Conservation (phyloP, 2,797 vertebrate genomes). For the Onychomys leucogaster region DNA sequence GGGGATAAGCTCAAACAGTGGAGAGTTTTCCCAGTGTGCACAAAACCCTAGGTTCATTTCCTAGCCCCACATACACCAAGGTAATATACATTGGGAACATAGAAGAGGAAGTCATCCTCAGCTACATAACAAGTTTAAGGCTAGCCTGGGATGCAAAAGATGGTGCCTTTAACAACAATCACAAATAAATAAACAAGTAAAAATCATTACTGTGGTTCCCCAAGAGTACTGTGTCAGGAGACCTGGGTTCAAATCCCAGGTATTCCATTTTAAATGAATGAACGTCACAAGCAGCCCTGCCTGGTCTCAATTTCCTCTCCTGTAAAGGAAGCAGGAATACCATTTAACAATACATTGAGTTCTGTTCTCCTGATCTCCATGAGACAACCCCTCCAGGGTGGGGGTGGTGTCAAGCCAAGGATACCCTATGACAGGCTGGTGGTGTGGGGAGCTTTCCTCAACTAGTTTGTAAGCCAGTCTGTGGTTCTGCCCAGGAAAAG, state of each 20-base stretch:
- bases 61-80: too few species aligned
- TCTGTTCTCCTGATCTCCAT: not conserved
- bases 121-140: not conserved
- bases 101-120: not conserved
- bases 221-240: not conserved
- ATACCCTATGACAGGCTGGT: not conserved
- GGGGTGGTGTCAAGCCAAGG: not conserved
- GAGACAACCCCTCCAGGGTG: not conserved
- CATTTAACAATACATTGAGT: not conserved
- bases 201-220: not conserved
- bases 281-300: not conserved
- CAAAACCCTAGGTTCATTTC: not conserved
- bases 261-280: not conserved
- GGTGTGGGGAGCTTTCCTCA: slow-evolving; percentile 13
- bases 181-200: too few species aligned
- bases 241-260: not conserved
- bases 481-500: slow-evolving; percentile 69
- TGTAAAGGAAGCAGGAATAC: not conserved
- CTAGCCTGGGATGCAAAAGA: not conserved
- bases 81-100: not conserved
- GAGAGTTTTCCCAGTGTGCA: not conserved
- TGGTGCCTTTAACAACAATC: not conserved
- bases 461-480: slow-evolving; percentile 52
- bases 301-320: not conserved
- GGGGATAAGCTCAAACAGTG: not conserved